These are phyloP conservation scores for Nebria ingens DNA, from an alignment of 1,140 invertebrate species.

Conservation along the genomic window DNA sequence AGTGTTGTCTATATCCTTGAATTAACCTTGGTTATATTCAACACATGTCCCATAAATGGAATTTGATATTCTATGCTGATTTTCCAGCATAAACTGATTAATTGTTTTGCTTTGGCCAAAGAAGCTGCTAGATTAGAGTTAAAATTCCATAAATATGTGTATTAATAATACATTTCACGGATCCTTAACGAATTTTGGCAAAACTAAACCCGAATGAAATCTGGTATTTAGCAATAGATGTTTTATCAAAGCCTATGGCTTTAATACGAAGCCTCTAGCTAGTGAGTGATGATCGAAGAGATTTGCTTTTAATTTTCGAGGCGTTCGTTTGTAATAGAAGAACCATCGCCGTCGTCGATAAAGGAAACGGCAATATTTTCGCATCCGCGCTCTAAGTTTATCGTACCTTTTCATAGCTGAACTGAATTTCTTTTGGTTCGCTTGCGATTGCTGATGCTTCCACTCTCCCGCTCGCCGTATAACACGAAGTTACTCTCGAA, in stretches of 20 bases:
- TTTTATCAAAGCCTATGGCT: too few species aligned
- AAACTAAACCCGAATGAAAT: too few species aligned
- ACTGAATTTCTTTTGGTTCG: conserved; percentile 16
- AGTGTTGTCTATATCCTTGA: neutral
- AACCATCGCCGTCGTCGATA: conserved; percentile 4
- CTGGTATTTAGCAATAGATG: too few species aligned
- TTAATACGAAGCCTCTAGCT: too few species aligned
- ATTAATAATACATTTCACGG: neutral
- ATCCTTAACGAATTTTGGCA: too few species aligned
- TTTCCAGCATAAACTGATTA: too few species aligned
- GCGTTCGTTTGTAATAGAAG: neutral
- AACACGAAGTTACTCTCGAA: conserved; percentile 17
- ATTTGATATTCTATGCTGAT: too few species aligned
- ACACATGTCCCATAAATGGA: too few species aligned
- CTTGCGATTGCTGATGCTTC: conserved; percentile 17
- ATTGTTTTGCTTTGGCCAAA: too few species aligned
- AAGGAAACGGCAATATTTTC: conserved; percentile 8
- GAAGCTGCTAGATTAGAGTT: too few species aligned
- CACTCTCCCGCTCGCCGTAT: conserved; percentile 13
- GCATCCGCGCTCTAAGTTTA: conserved; percentile 12
- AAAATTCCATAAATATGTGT: too few species aligned
- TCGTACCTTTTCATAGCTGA: conserved; percentile 16
- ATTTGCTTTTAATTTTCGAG: neutral
- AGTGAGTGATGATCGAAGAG: neutral
- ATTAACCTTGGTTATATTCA: neutral